phyloP scores from a whole-genome alignment of 1,140 invertebrate species.

The Leptestheria dahalacensis region DNA sequence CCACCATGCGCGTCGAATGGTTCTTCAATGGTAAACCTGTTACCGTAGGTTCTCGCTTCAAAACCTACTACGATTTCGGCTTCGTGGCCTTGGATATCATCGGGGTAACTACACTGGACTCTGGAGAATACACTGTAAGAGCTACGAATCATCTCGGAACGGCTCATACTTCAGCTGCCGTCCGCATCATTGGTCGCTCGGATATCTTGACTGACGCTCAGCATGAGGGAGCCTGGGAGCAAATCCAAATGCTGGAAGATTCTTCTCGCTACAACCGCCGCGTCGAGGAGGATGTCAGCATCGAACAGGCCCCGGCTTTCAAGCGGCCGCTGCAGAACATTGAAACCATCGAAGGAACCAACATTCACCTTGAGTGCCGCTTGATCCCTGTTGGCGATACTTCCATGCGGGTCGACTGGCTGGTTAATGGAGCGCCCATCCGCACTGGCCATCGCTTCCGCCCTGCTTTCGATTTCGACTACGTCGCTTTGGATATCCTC shows the following conservation, averaged over 20 bases:
- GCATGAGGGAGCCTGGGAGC: constrained; percentile 84
- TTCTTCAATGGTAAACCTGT: constrained; percentile 58
- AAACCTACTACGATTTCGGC: constrained; percentile 89
- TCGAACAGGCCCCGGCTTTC: constrained; percentile 70
- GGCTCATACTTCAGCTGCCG: constrained; percentile 76
- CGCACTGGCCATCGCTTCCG: constrained; percentile 73
- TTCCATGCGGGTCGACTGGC: constrained; percentile 93
- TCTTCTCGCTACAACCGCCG: constrained; percentile 40
- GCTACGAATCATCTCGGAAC: constrained; percentile 85
- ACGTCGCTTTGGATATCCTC: constrained; percentile 86
- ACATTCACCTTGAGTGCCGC: constrained; percentile 82
- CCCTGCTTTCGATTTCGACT: constrained; percentile 94
- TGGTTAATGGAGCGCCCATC: constrained; percentile 69
- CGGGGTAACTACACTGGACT: constrained; percentile 68
- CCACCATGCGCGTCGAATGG: constrained; percentile 92
- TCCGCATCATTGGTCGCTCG: constrained; percentile 65
- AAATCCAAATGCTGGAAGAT: constrained; percentile 88
- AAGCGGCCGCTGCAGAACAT: constrained; percentile 75
- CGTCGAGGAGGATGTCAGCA: constrained; percentile 35
- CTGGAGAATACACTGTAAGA: constrained; percentile 81
- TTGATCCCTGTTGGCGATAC: constrained; percentile 87
- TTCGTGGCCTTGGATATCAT: constrained; percentile 82
- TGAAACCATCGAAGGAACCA: constrained; percentile 78
- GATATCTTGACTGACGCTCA: constrained; percentile 84
- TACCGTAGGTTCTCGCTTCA: constrained; percentile 54